Evolutionary conservation across 2,797 vertebrate genomes (phyloP).

Genomic region (Malacoraja senta): DNA sequence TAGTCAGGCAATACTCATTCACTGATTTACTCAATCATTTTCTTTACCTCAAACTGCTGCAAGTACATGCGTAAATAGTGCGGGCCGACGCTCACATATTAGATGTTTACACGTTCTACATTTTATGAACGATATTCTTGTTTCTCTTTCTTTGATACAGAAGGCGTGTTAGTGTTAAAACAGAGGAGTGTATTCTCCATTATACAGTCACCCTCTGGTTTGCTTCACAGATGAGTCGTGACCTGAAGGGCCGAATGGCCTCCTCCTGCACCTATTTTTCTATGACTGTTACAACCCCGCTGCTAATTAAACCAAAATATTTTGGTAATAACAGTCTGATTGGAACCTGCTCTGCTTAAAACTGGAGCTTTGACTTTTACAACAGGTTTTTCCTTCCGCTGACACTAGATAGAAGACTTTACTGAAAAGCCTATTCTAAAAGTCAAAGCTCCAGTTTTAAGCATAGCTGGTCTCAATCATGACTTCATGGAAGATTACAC

Average conservation of each 20-base stretch:
- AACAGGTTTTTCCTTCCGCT: no score
- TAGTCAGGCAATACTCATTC: background rate
- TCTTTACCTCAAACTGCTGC: background rate
- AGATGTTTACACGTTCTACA: background rate
- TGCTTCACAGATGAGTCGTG: background rate
- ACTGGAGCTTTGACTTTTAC: background rate
- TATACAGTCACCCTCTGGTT: background rate
- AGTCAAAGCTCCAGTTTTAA: no score
- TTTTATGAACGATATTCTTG: background rate
- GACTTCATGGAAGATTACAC: background rate
- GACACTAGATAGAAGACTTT: background rate
- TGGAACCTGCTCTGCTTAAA: background rate
- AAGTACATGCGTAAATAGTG: background rate
- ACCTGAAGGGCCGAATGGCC: no score
- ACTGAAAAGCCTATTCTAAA: background rate
- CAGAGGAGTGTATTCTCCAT: background rate
- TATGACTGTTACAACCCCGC: background rate
- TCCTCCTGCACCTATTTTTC: no score
- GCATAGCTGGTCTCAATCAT: background rate
- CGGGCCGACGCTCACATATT: background rate
- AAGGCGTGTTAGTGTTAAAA: background rate
- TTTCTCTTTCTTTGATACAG: conserved; percentile 3
- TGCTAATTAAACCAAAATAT: background rate
- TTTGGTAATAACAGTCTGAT: background rate
- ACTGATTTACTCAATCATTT: background rate